Conservation (phyloP, 1,140 invertebrate genomes). For the Anadara kagoshimensis region DNA sequence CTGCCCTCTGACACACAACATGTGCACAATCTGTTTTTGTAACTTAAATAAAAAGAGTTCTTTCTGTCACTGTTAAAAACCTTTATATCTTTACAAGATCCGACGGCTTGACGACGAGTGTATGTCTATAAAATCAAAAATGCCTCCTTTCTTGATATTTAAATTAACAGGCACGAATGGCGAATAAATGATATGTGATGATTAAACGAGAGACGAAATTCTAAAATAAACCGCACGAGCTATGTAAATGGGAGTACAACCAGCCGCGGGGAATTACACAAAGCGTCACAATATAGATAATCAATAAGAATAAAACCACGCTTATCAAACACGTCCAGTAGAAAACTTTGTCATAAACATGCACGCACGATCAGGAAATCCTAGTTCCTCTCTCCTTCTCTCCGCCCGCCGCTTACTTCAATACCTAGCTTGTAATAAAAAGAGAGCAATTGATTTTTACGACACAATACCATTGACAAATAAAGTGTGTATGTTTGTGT, state of each 20-base stretch:
- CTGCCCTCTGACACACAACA: conserved; percentile 16
- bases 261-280: conserved; percentile 18
- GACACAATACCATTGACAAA: conserved; percentile 24
- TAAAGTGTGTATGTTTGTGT: conserved; percentile 30
- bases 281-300: conserved; percentile 19
- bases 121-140: no score
- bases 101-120: no score
- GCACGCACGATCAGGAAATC: conserved; percentile 25
- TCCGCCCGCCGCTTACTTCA: no score
- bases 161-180: conserved; percentile 15
- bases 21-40: conserved; percentile 20
- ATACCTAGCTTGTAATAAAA: conserved; percentile 31
- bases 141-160: neutral
- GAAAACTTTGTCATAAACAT: conserved; percentile 29
- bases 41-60: conserved; percentile 12
- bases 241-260: conserved; percentile 20
- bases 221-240: conserved; percentile 12
- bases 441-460: conserved; percentile 28
- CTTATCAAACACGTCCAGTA: conserved; percentile 33
- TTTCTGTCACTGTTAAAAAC: conserved; percentile 13
- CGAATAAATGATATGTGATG: conserved; percentile 20
- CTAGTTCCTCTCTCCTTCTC: conserved; percentile 11
- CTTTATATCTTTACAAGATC: conserved; percentile 17
- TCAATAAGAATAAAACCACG: conserved; percentile 25
- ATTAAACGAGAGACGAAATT: conserved; percentile 25